Evolutionary conservation across 2,113 vertebrate species (phyloP).

Genomic region (Labrus mixtus): DNA sequence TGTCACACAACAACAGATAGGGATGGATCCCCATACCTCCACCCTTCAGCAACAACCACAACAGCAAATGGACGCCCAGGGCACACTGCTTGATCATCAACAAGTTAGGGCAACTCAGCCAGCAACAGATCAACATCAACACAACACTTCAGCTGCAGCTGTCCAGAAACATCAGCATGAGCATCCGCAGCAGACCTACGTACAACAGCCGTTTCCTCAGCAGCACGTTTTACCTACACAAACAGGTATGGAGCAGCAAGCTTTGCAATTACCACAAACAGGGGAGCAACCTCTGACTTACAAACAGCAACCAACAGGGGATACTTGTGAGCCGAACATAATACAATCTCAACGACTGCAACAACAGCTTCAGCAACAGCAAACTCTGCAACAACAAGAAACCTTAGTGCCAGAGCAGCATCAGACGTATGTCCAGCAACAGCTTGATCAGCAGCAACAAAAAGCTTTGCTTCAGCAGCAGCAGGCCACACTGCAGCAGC

Average conservation of each 20-base stretch:
- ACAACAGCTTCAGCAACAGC: constrained; percentile 71
- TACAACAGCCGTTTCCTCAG: constrained; percentile 62
- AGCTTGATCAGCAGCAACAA: constrained; percentile 69
- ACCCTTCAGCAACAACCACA: constrained; percentile 71
- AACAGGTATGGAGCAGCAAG: constrained; percentile 67
- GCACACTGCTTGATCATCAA: constrained; percentile 70
- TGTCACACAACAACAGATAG: constrained; percentile 80
- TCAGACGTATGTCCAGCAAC: constrained; percentile 70
- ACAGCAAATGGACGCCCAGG: constrained; percentile 77
- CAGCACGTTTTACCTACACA: constrained; percentile 62
- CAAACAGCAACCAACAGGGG: constrained; percentile 56
- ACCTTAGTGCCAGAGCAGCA: constrained; percentile 69
- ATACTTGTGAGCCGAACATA: constrained; percentile 64
- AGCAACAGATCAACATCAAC: constrained; percentile 68
- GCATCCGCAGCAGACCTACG: constrained; percentile 72
- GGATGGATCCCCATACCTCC: constrained; percentile 74
- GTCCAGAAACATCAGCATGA: constrained; percentile 65
- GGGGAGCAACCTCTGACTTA: constrained; percentile 62
- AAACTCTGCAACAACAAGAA: constrained; percentile 70
- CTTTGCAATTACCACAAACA: constrained; percentile 57
- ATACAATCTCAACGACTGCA: constrained; percentile 72
- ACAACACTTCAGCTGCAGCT: constrained; percentile 64
- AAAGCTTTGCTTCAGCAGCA: constrained; percentile 59
- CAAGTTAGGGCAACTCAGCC: constrained; percentile 61
- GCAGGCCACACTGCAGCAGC: constrained; percentile 66